Conservation (phyloP, 2,113 vertebrate species). For the Benitochromis conjunctus region DNA sequence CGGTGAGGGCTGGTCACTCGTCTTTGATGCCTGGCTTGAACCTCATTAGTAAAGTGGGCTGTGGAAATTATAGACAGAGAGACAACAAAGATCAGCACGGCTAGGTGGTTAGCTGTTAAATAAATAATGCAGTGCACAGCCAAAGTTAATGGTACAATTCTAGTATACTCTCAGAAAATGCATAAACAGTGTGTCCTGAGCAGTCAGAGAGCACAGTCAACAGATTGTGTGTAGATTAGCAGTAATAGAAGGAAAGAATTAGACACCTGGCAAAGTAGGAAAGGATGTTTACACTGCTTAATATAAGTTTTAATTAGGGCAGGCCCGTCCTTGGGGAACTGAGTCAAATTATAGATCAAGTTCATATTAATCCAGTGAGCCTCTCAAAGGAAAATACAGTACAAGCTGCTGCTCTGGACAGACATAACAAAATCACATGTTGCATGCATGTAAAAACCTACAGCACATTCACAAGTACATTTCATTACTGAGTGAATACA, state of each 20-base stretch:
- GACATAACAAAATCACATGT: neutral
- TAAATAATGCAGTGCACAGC: constrained; percentile 56
- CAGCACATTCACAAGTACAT: neutral
- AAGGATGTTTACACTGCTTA: constrained; percentile 15
- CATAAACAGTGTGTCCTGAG: neutral
- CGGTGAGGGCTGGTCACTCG: constrained; percentile 63
- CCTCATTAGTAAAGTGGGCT: constrained; percentile 68
- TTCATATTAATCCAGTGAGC: constrained; percentile 19
- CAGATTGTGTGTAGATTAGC: neutral
- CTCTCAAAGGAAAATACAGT: neutral
- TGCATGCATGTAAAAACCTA: neutral
- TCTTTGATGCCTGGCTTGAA: constrained; percentile 67
- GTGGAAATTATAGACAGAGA: constrained; percentile 47
- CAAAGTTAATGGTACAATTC: neutral
- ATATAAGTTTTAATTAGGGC: neutral
- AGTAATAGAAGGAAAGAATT: neutral
- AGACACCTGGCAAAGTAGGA: constrained; percentile 13
- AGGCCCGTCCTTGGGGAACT: neutral
- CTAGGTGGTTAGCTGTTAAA: constrained; percentile 36
- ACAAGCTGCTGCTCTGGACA: neutral
- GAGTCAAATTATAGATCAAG: constrained; percentile 54
- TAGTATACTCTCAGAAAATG: neutral
- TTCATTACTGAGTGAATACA: neutral
- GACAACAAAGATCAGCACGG: constrained; percentile 23
- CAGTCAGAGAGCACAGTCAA: neutral